These are phyloP conservation scores for Leucania comma DNA, from an alignment of 2,888 invertebrate genomes.

Conservation along the genomic window DNA sequence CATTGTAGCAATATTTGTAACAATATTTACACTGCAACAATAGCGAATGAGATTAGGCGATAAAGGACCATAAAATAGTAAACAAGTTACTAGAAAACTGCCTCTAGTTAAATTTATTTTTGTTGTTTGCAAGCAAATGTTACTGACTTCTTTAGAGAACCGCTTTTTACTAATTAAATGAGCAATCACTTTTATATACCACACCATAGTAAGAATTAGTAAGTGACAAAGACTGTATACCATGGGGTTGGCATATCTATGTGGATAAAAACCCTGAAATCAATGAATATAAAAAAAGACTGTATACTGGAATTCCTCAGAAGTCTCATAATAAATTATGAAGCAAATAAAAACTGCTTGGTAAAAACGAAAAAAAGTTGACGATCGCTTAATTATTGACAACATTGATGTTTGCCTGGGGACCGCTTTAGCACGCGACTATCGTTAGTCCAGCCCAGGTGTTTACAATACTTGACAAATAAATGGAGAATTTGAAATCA, in stretches of 20 bases:
- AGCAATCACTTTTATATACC: conserved; percentile 14
- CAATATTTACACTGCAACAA: too few species aligned
- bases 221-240: conserved; percentile 9
- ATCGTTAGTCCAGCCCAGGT: conserved; percentile 15
- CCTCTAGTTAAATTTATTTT: background rate
- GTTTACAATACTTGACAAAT: conserved; percentile 36
- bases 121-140: too few species aligned
- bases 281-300: too few species aligned
- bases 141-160: conserved; percentile 1
- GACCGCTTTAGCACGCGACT: conserved; percentile 31
- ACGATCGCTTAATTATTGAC: conserved; percentile 50
- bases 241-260: too few species aligned
- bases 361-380: conserved; percentile 39
- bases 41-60: background rate
- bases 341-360: conserved; percentile 27
- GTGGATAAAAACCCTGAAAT: too few species aligned
- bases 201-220: background rate
- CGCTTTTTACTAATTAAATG: background rate
- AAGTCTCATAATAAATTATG: conserved; percentile 13
- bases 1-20: background rate
- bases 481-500: conserved; percentile 40
- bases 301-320: conserved; percentile 19
- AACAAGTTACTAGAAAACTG: background rate
- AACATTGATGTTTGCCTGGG: conserved; percentile 20
- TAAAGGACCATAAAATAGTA: background rate